Conservation (phyloP, 2,113 vertebrate genomes). For the Pelusios castaneus region DNA sequence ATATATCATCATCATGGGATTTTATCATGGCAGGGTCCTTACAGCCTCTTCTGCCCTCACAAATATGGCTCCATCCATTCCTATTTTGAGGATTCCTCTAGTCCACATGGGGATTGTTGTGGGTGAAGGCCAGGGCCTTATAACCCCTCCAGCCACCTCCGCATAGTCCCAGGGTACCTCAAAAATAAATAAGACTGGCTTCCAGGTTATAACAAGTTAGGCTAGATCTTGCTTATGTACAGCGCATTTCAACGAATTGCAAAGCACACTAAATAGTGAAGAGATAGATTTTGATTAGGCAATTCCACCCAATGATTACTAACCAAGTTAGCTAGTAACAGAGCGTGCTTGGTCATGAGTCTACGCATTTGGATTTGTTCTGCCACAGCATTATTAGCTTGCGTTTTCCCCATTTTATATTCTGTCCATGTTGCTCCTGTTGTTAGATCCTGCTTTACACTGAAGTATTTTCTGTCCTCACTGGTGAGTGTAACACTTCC, state of each 20-base stretch:
- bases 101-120: not conserved
- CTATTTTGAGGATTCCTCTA: not conserved
- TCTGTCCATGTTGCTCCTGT: not conserved
- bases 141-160: not conserved
- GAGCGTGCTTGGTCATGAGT: not conserved
- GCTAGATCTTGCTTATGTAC: not conserved
- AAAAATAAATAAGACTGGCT: not conserved
- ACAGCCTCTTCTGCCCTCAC: not conserved
- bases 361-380: not conserved
- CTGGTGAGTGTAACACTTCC: not conserved
- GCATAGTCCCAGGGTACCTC: not conserved
- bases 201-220: not conserved
- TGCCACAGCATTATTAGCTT: not conserved
- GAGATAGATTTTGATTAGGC: not conserved
- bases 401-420: not conserved
- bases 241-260: not conserved
- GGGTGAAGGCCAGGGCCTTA: not conserved
- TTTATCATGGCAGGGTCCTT: no score
- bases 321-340: not conserved
- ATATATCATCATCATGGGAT: not conserved
- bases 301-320: not conserved
- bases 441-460: accelerated
- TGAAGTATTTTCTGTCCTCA: not conserved
- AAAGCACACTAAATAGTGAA: not conserved
- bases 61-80: not conserved